Evolutionary conservation across 2,888 invertebrate genomes (phyloP), one percentile per base, ranked within the genome.

Genomic region (Tetranychus truncatus): DNA sequence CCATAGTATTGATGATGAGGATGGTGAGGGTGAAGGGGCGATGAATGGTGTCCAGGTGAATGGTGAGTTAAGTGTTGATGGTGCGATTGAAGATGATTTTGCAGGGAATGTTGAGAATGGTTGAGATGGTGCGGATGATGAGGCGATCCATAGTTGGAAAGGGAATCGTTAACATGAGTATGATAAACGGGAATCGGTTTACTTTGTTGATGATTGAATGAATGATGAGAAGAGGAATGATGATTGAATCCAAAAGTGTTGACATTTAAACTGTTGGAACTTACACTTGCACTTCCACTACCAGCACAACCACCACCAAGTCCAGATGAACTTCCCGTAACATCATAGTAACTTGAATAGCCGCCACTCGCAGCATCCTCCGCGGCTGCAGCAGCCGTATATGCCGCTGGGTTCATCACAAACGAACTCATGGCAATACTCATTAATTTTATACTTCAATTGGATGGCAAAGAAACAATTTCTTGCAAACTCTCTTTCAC

Each of bases 401-500:
- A 69, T 69, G 20, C 24, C 24, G 46, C 46, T 69, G 69, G 69
- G 69, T 67, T 24, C 24, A 24, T 24, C 24, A 24, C 24, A 24
- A 24, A 24, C 24, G 24, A 24, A 24, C 24, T 24, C 24, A 24
- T 24, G 24, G 24, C 24, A 24, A 24, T 24, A 24, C 24, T 24
- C 24, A 24, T 24, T 24, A 24, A 24, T 24, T 24, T 24, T 24
- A 24, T 24, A 24, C 24, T 24, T 24, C 24, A 24, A 24, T 24
- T 24, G n/a, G 66, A 20, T 20, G n/a, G 65, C 65, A 65, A 65
- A 11, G 20, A 66, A 18, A 18, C 83, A 83, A 83, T 82, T 81
- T 82, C 80, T 81, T 80, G 80, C 80, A 78, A 44, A n/a, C 45
- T 72, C 44, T 34, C 72, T 72, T 5, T 20, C 34, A 18, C 20